Evolutionary conservation across 2,113 vertebrate genomes (phyloP).

Genomic region (Carassius gibelio): DNA sequence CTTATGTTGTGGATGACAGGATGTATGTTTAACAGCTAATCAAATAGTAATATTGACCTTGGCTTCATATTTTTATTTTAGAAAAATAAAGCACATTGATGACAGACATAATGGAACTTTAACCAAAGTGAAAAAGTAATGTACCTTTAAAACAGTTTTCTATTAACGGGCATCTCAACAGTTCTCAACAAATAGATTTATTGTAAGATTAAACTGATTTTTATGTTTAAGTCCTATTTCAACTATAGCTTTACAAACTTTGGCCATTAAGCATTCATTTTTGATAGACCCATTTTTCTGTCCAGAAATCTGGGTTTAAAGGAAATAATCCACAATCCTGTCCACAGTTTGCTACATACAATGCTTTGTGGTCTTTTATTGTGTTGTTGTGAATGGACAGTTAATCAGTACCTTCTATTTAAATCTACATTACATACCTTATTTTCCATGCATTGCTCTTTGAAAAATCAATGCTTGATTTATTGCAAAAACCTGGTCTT

Average conservation of each 20-base stretch:
- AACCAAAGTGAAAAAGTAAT: neutral
- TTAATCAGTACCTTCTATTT: conserved; percentile 57
- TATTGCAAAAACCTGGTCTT: conserved; percentile 56
- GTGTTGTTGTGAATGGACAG: conserved; percentile 33
- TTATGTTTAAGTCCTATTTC: neutral
- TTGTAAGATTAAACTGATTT: conserved; percentile 1
- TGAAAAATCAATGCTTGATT: conserved; percentile 61
- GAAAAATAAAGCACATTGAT: neutral
- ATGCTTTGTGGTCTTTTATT: conserved; percentile 1
- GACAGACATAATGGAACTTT: neutral
- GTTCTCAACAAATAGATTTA: neutral
- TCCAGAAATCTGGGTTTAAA: neutral
- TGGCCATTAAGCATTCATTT: neutral
- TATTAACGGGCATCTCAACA: neutral
- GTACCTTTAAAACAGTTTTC: neutral
- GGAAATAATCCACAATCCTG: neutral
- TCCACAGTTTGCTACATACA: neutral
- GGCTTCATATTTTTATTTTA: neutral
- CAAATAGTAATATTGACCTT: conserved; percentile 3
- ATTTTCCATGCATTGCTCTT: conserved; percentile 31
- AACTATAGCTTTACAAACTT: neutral
- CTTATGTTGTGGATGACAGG: conserved; percentile 35
- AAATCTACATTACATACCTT: conserved; percentile 45
- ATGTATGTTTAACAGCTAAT: conserved; percentile 23
- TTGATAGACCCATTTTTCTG: neutral